Base-by-base conservation (phyloP, 1,140 invertebrate genomes). In the Paraescarpia echinospica region DNA sequence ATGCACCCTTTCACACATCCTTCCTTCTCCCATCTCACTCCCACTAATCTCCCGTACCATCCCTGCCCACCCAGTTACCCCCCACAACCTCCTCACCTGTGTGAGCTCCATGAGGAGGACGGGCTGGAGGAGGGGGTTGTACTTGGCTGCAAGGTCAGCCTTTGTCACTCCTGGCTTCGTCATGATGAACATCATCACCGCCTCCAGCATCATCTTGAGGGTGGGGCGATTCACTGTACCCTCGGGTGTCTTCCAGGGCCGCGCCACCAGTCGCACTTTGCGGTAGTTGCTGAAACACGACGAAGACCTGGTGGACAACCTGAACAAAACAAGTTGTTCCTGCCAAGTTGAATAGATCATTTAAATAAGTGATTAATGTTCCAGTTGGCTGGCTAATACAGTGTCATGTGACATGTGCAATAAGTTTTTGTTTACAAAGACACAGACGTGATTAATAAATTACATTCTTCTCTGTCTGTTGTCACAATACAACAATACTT, bases 201-300 rank as follows among this genome's bases (percentile, higher is more conserved):
- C 96, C 35, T 97, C 97, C 48, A 98, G 93, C 97, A 98, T 97
- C 51, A 97, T 97, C 94, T 97, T 97, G 33, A 98, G 95, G 1
- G 97, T 96, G 89, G 97, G 95, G 35, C 97, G 96, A 95, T 98
- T 98, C 0, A 98, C 94, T 0, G 96, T 96, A 0, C 98, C 98
- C 95, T 98, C 97, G 8, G 98, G 96, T 93, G 97, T 96, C 92
- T 97, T 97, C 98, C 98, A 98, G 0, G 97, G 97, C 93, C 97
- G 96, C 92, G 96, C 93, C 41, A 94, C 95, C 93, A 94, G 94
- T 88, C 94, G 93, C 0, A 96, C 94, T 89, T 93, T 34, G 90
- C 35, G 59, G 2, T 77, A 77, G 4, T 77, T 77, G 27, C 59
- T 77, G 59, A 77, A 77, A 77, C 59, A 77, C 8, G 59, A 77